A percentile compares a stretch with the other conserved stretches of the same genome.
Evolutionary conservation across 2,797 vertebrate genomes (phyloP).

Genomic region (Cephalopachus bancanus): DNA sequence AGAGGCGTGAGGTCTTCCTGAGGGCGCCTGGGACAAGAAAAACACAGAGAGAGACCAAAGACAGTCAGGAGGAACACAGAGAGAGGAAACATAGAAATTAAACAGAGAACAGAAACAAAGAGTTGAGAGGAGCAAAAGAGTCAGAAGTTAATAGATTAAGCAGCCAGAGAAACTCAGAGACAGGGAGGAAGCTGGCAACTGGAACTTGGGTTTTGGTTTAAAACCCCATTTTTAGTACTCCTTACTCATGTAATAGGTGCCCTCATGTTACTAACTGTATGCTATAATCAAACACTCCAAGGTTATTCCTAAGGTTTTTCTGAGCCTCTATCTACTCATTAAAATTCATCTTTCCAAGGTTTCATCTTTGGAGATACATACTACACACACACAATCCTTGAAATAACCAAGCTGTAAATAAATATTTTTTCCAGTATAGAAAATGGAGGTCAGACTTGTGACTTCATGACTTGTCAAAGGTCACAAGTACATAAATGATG

Average conservation of each 20-base stretch:
- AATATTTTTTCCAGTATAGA: slow-evolving; percentile 25
- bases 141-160: slow-evolving; percentile 44
- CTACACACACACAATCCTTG: not conserved
- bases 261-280: not conserved
- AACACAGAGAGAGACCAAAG: slow-evolving; percentile 84
- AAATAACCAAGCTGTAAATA: not conserved
- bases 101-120: slow-evolving; percentile 50
- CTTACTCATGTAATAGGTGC: slow-evolving; percentile 46
- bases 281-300: not conserved
- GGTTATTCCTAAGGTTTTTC: not conserved
- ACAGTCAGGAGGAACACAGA: slow-evolving; percentile 80
- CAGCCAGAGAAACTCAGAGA: slow-evolving; percentile 58
- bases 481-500: slow-evolving; percentile 1
- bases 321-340: not conserved
- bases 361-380: slow-evolving; percentile 13
- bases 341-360: not conserved
- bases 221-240: slow-evolving; percentile 49
- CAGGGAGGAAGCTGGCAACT: slow-evolving; percentile 24
- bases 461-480: not conserved
- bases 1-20: slow-evolving; percentile 82
- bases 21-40: slow-evolving; percentile 81
- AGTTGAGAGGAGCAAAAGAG: not conserved
- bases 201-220: slow-evolving; percentile 51
- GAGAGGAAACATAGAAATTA: slow-evolving; percentile 62
- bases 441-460: slow-evolving; percentile 22